Base-by-base conservation (phyloP, 2,888 invertebrate genomes). In the Bugula neritina region DNA sequence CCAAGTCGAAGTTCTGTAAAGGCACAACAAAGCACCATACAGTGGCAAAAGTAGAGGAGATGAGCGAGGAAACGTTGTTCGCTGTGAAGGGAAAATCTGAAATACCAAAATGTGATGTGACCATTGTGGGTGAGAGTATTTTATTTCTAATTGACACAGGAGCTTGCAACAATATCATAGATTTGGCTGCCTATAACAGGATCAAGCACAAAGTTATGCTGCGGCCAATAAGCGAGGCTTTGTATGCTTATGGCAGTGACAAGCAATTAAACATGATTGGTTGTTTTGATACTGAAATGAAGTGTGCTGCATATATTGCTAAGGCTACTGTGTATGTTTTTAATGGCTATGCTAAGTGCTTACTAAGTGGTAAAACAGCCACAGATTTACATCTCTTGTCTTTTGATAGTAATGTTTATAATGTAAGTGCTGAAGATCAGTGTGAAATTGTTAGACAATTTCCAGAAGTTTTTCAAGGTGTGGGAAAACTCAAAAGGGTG, bases 111-210 rank as follows among this genome's bases (percentile, higher is more conserved):
- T 57, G 57, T n/a, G 23, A 57, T 10, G 23, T 57, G 13, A 57
- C 3, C 57, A 57, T 57, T 17, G 3, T 57, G 5, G 57, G 57
- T 57, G 57, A 57, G 57, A 5, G 5, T 57, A 23, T 57, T 57
- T 23, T 23, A 57, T 57, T 57, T 21, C 10, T 52, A 52, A 10
- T 52, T 52, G 13, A 57, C 23, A 57, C 57, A 25, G 27, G 57
- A 25, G 57, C 57, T 17, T 57, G 57, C 27, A 57, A 27, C 57
- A n/a, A 57, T 23, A 57, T 57, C 57, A 57, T 57, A 57, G n/a
- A 23, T 57, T 57, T 57, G 27, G 27, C 57, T 23, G 27, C 13
- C 23, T 43, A 43, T 10, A 10, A 5, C 17, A 17, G 17, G 17
- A 17, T 43, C 17, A 17, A 57, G 23, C 57, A 17, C 57, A 57